These are phyloP conservation scores for Drosophila melanogaster DNA, from an alignment of 1,140 invertebrate genomes.

Conservation along the genomic window Release_6_plus_ISO1_MT NT_033777.3:13623001-13623500, in stretches of 20 bases:
- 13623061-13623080: background rate
- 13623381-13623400: no score
- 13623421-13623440: no score
- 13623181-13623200: constrained; percentile 40
- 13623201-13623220: constrained; percentile 30
- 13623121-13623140: constrained; percentile 72
- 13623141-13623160: constrained; percentile 76
- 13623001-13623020: constrained; percentile 53
- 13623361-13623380: no score
- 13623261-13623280: background rate
- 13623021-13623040: constrained; percentile 38
- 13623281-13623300: no score
- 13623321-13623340: no score
- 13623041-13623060: background rate
- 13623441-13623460: no score
- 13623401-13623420: no score
- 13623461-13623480: no score
- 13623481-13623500: no score
- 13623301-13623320: no score
- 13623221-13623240: constrained; percentile 2
- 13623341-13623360: no score
- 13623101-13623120: constrained; percentile 56
- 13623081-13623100: background rate
- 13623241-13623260: background rate
- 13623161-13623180: constrained; percentile 80